These are phyloP conservation scores for Arbacia lixula DNA, from an alignment of 53 echinoderm and acorn worm genomes.

Conservation along the genomic window DNA sequence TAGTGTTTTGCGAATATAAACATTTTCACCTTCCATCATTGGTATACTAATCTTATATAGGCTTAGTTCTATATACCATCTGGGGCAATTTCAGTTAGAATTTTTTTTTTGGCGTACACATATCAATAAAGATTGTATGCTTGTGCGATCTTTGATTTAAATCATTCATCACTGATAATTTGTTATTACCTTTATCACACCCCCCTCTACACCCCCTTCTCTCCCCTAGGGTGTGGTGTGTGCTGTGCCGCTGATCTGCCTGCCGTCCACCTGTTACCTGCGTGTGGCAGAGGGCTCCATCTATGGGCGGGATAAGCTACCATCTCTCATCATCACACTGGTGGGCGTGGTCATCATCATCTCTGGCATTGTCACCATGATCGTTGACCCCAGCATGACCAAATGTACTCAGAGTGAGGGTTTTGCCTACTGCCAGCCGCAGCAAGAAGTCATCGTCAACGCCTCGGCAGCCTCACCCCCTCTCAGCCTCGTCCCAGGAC, in stretches of 20 bases:
- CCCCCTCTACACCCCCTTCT: too few species aligned
- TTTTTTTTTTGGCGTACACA: too few species aligned
- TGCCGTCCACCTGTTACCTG: slow-evolving; percentile 85
- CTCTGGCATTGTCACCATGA: slow-evolving; percentile 83
- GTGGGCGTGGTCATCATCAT: slow-evolving; percentile 75
- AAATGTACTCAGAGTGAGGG: slow-evolving; percentile 66
- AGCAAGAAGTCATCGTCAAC: slow-evolving; percentile 36
- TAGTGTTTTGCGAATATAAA: too few species aligned
- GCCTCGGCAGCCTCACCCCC: slow-evolving; percentile 55
- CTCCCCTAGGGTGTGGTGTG: slow-evolving; percentile 81
- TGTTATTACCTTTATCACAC: too few species aligned
- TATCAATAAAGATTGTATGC: too few species aligned
- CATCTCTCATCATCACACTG: slow-evolving; percentile 72
- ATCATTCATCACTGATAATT: too few species aligned
- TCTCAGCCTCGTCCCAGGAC: not conserved
- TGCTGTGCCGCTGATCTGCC: slow-evolving; percentile 89
- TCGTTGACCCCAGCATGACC: slow-evolving; percentile 63
- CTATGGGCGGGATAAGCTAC: slow-evolving; percentile 80
- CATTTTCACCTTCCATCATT: too few species aligned
- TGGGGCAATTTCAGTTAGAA: too few species aligned
- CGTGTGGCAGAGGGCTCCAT: slow-evolving; percentile 77
- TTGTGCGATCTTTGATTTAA: too few species aligned
- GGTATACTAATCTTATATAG: too few species aligned
- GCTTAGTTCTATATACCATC: too few species aligned
- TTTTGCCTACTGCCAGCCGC: slow-evolving; percentile 72